These are phyloP conservation scores for Cecropterus lyciades DNA, from an alignment of 1,140 invertebrate species.

Conservation along the genomic window DNA sequence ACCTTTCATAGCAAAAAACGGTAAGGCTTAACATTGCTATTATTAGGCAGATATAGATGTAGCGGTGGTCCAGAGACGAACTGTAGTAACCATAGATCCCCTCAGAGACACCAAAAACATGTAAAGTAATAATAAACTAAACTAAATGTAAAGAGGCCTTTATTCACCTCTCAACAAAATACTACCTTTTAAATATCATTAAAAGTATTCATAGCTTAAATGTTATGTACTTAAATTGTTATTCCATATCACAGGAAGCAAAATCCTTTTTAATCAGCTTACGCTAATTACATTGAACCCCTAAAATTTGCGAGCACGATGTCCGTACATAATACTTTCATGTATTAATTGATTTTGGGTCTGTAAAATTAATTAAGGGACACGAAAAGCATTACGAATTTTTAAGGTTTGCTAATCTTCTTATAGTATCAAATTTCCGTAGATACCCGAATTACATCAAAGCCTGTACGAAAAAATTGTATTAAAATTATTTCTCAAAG, in stretches of 20 bases:
- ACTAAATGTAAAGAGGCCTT: too few relatives aligned
- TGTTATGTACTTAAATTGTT: slow-evolving; percentile 8
- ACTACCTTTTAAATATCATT: too few relatives aligned
- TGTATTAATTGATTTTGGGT: slow-evolving; percentile 28
- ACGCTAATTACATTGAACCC: slow-evolving; percentile 18
- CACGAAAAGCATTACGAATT: slow-evolving; percentile 11
- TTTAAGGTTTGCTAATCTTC: slow-evolving; percentile 20
- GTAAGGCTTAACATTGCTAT: too few relatives aligned
- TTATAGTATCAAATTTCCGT: slow-evolving; percentile 7
- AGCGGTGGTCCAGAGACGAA: too few relatives aligned
- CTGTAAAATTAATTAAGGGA: slow-evolving; percentile 26
- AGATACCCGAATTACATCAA: not conserved
- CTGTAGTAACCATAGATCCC: too few relatives aligned
- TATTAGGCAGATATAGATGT: too few relatives aligned
- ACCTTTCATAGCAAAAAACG: too few relatives aligned
- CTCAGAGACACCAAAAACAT: too few relatives aligned
- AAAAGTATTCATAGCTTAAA: too few relatives aligned
- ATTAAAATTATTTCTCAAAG: not conserved
- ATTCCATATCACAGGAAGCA: slow-evolving; percentile 10
- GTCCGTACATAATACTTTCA: slow-evolving; percentile 27
- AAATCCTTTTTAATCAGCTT: slow-evolving; percentile 29
- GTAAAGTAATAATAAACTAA: too few relatives aligned
- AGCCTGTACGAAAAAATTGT: not conserved
- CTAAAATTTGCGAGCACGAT: slow-evolving; percentile 2
- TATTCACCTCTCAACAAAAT: too few relatives aligned